phyloP scores from a whole-genome alignment of 2,113 vertebrate species.

The Montifringilla adamsi region DNA sequence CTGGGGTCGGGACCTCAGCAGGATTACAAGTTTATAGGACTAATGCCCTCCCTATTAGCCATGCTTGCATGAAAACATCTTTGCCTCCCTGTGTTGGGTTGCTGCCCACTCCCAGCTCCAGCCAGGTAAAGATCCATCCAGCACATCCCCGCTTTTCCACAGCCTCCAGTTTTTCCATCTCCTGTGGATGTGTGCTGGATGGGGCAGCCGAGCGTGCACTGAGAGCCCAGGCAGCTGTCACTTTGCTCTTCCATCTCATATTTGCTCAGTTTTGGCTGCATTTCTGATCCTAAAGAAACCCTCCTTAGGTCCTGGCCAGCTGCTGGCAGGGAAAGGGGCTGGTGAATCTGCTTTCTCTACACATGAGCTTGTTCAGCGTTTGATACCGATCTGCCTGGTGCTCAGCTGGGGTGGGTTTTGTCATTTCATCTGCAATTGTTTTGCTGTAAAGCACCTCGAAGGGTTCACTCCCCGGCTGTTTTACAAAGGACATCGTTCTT shows the following conservation, averaged over 20 bases:
- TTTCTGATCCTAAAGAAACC: slow-evolving; percentile 1
- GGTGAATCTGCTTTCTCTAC: not conserved
- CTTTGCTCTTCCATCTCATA: not conserved
- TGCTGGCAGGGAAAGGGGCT: slow-evolving; percentile 16
- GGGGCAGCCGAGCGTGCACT: not conserved
- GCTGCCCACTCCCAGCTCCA: accelerated
- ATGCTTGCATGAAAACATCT: not conserved
- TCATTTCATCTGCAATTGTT: slow-evolving; percentile 35
- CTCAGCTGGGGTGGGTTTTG: slow-evolving; percentile 42
- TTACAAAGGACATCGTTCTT: not conserved
- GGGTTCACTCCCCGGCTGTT: not conserved
- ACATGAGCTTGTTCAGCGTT: not conserved
- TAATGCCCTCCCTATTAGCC: not conserved
- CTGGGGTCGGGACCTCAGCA: slow-evolving; percentile 5
- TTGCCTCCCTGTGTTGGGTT: not conserved
- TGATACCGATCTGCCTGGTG: slow-evolving; percentile 2
- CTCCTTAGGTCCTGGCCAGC: not conserved
- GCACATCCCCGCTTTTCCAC: not conserved
- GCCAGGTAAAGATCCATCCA: not conserved
- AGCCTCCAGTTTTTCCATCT: not conserved
- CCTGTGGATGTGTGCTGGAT: not conserved
- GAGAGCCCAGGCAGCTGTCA: not conserved
- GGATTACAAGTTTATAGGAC: not conserved
- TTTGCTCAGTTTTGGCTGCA: not conserved
- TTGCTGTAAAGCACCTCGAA: slow-evolving; percentile 17